Evolutionary conservation across 2,113 vertebrate species (phyloP).

Genomic region (Verasper variegatus): DNA sequence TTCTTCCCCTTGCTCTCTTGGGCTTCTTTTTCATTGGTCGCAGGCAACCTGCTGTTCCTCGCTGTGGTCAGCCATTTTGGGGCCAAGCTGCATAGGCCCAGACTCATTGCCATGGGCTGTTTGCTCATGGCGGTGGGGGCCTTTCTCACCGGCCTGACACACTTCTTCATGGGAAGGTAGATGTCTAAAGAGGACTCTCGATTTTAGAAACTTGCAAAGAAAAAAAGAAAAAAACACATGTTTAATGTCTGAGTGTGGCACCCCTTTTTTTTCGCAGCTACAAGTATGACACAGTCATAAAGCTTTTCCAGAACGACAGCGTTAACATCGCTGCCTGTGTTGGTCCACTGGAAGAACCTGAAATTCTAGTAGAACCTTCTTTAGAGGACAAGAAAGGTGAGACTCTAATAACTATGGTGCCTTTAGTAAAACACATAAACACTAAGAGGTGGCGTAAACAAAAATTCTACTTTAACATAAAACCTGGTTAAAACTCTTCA

Average conservation of each 20-base stretch:
- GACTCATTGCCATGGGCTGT: slow-evolving; percentile 87
- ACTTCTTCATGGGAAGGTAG: slow-evolving; percentile 97
- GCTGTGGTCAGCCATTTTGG: slow-evolving; percentile 94
- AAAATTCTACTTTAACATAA: neutral
- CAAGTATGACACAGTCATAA: slow-evolving; percentile 72
- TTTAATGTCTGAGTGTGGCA: neutral
- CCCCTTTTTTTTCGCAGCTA: slow-evolving; percentile 67
- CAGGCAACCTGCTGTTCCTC: slow-evolving; percentile 92
- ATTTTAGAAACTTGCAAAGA: neutral
- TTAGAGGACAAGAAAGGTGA: slow-evolving; percentile 53
- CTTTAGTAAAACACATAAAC: too few species aligned
- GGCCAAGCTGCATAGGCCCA: slow-evolving; percentile 90
- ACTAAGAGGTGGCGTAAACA: neutral
- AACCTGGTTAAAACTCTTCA: neutral
- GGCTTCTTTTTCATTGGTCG: neutral
- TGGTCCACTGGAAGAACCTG: slow-evolving; percentile 18
- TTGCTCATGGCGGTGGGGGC: slow-evolving; percentile 87
- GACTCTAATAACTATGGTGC: neutral
- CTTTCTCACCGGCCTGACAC: slow-evolving; percentile 87
- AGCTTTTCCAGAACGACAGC: slow-evolving; percentile 64
- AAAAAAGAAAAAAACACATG: too few species aligned
- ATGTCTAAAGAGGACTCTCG: accelerated
- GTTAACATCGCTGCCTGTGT: slow-evolving; percentile 67
- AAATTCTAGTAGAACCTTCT: slow-evolving; percentile 28
- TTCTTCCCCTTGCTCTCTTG: neutral